Base-by-base conservation (phyloP, 2,888 invertebrate species). In the Lasioglossum vierecki region DNA sequence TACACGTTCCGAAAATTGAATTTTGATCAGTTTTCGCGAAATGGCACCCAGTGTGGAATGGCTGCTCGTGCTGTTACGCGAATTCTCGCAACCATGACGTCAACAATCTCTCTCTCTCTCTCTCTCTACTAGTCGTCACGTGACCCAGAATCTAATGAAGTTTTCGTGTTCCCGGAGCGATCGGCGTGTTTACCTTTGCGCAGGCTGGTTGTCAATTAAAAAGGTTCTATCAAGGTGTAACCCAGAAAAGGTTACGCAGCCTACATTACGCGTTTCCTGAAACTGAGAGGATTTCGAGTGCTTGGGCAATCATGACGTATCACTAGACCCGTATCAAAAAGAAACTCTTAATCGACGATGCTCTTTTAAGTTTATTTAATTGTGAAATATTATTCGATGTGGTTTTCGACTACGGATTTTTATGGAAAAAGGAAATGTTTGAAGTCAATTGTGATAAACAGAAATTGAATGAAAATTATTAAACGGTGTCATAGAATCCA, bases 141-240 rank as follows among this genome's bases (percentile, higher is more conserved):
- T 39, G 60, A 49, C 79, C 26, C 26, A 75, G 41, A 26, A 41
- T 60, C 75, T 60, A 60, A 60, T 44, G 60, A 75, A 75, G 41
- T 75, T 75, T 60, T 44, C 66, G 66, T 57, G 57, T 4, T 44
- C n/a, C 11, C 15, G 49, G 63, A 57, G 39, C 74, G 30, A 35
- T 66, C 30, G 18, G 60, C 26, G 66, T 66, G 66, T 66, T 66
- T 66, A 66, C 15, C 26, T 60, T 60, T 60, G 60, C 26, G 26
- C 60, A 60, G 60, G 5, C 60, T 15, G 60, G 60, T 26, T 60
- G 60, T 60, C 60, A 60, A 60, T 60, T 60, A 60, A 60, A 60
- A 26, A 57, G 26, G 63, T 13, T 13, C 26, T 57, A 57, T 57
- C 60, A 60, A 60, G 26, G 60, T 60, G 9, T 60, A 26, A 30